Evolutionary conservation across 2,888 invertebrate species (phyloP), one percentile per base, ranked within the genome.

Genomic region (Bruchidius siliquastri): DNA sequence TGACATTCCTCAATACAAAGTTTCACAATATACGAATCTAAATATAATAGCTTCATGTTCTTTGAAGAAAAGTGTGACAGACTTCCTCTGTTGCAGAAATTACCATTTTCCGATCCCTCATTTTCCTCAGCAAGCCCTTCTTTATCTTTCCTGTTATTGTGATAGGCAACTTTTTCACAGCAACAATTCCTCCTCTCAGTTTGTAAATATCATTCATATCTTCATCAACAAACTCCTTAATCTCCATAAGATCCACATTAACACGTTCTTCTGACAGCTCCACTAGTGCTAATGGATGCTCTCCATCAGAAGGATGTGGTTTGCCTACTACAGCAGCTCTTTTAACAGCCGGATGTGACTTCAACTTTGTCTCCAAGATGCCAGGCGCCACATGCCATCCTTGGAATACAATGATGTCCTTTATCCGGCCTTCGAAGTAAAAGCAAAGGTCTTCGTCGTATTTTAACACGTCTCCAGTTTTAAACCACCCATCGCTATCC

Each of bases 381-480:
- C 80, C 77, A 0, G 85, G 84, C 21, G 80, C 77, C 21, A 90
- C 88, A 81, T 88, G 88, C 82, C 87, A 82, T 68, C 82, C 85
- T 76, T 81, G 86, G 77, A 87, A 89, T 79, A 88, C 89, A 18
- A 89, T 82, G 73, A 89, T 80, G 76, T 88, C 83, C 76, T 89
- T 89, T 6, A 87, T 83, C 21, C 89, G 83, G 22, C 88, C 89
- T 0, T 88, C 84, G 68, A 87, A 86, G 80, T 83, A 89, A 73
- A 86, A 86, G 77, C 87, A 86, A 77, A 84, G 84, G 18, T 87
- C 82, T 21, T 87, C 85, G 75, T 89, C 88, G 75, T 88, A 87
- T 76, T 87, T 88, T 26, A 87, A 85, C 21, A 89, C 81, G 75
- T 89, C 89, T 0, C 89, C 89, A 0, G 88, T 87, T 78, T 86